Base-by-base conservation (phyloP, 2,888 invertebrate genomes). In the Prenolepis imparis region DNA sequence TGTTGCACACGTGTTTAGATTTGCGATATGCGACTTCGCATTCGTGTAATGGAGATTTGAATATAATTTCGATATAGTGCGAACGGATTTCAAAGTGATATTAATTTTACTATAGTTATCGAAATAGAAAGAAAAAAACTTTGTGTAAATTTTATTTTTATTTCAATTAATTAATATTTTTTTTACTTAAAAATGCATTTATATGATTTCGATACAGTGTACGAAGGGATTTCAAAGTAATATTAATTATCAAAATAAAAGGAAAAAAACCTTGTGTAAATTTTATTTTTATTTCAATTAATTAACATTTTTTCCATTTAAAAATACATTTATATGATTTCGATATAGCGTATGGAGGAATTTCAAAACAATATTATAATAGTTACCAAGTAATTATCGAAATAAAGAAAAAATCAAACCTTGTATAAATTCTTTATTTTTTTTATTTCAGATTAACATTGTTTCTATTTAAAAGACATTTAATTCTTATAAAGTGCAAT, bases 1-100 rank as follows among this genome's bases (percentile, higher is more conserved):
- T 55, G 18, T 28, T 52, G 28, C 39, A 24, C 24, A n/a, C 55
- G 12, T 67, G 57, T 55, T 67, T n/a, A 15, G 67, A 77, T 21
- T 32, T 32, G 77, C 21, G 21, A 55, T 28, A 66, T 28, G 66
- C 67, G 39, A 57, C 68, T 77, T 67, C 9, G n/a, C 41, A 15
- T 15, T 57, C 41, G 77, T 3, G 28, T 28, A 21, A 21, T 21
- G 52, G 12, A n/a, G 28, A 67, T 41, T 77, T 41, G 55, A 21
- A 44, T 18, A 24, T 36, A 4, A 36, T 36, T 36, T 36, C 36
- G 36, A 36, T 36, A 4, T 36, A 4, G 36, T n/a, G 15, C 1
- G 21, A 15, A 28, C 1, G 15, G 41, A 57, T 28, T 39, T 28
- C 24, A 12, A 41, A 67, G 3, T n/a, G 21, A 9, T 32, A 41